Conservation (phyloP, 2,113 vertebrate species). For the Phyllostomus hastatus region DNA sequence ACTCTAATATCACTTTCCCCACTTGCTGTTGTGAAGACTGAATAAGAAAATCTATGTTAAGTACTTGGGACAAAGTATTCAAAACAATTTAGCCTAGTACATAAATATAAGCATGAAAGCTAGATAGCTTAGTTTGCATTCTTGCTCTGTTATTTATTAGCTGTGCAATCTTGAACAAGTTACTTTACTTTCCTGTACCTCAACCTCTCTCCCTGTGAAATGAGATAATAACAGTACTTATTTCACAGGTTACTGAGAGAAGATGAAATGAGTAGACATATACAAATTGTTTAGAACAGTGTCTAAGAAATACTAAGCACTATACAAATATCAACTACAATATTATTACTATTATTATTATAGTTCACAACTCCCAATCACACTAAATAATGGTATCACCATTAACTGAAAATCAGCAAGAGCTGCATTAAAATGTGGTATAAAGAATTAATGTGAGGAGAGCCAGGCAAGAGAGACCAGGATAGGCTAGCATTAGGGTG, state of each 20-base stretch:
- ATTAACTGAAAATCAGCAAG: not conserved
- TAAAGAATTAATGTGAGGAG: not conserved
- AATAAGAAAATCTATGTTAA: not conserved
- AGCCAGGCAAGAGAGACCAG: not conserved
- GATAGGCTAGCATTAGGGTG: not conserved
- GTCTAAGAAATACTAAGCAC: not conserved
- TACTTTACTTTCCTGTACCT: not conserved
- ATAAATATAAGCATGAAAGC: not conserved
- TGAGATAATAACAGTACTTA: not conserved
- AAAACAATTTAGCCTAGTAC: not conserved
- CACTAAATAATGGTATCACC: not conserved
- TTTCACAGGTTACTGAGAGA: not conserved
- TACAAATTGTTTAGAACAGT: not conserved
- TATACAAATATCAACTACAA: not conserved
- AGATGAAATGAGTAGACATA: not conserved
- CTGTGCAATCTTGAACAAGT: not conserved
- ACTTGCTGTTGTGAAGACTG: not conserved
- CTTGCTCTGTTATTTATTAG: not conserved
- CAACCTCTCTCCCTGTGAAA: not conserved
- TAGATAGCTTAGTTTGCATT: not conserved
- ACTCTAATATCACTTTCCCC: not conserved
- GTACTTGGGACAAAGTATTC: not conserved
- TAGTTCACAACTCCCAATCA: not conserved
- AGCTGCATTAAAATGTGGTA: not conserved
- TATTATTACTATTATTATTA: not conserved